Percentiles rank a stretch among this genome's conserved stretches.
Evolutionary conservation across 1,140 invertebrate species (phyloP).

Genomic region (Drosophila oshimai): DNA sequence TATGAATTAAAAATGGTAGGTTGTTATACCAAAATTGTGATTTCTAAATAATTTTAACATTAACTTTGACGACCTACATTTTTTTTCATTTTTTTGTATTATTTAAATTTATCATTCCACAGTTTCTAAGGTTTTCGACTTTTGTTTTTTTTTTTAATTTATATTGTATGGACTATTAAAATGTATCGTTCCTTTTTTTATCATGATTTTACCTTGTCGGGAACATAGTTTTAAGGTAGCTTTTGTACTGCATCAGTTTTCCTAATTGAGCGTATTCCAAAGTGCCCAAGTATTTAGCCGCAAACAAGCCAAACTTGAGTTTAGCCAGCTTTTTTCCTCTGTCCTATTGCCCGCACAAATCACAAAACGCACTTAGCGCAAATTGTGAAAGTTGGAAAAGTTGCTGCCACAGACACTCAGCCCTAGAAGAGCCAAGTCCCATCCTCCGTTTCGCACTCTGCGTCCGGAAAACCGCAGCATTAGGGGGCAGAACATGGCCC

Average conservation of each 20-base stretch:
- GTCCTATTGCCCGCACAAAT: conserved; percentile 43
- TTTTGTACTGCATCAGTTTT: neutral
- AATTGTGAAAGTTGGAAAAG: conserved; percentile 76
- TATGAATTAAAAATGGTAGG: too few species aligned
- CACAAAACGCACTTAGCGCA: conserved; percentile 71
- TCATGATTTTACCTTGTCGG: neutral
- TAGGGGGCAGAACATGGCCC: conserved; percentile 25
- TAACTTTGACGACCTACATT: too few species aligned
- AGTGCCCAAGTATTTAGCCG: conserved; percentile 27
- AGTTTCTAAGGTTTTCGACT: too few species aligned
- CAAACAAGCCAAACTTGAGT: conserved; percentile 24
- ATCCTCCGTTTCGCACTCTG: conserved; percentile 28
- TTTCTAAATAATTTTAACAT: too few species aligned
- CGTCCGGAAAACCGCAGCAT: conserved; percentile 40
- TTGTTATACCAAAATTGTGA: too few species aligned
- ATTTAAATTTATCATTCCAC: too few species aligned
- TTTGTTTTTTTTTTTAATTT: neutral
- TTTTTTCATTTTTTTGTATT: too few species aligned
- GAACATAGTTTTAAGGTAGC: neutral
- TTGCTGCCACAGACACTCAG: conserved; percentile 42
- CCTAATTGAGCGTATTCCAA: conserved; percentile 30
- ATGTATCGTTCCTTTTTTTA: too few species aligned
- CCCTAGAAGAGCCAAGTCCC: conserved; percentile 21
- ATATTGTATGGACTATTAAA: too few species aligned
- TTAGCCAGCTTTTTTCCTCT: conserved; percentile 7